Base-by-base conservation (phyloP, 2,797 vertebrate genomes). In the Phoebastria nigripes region DNA sequence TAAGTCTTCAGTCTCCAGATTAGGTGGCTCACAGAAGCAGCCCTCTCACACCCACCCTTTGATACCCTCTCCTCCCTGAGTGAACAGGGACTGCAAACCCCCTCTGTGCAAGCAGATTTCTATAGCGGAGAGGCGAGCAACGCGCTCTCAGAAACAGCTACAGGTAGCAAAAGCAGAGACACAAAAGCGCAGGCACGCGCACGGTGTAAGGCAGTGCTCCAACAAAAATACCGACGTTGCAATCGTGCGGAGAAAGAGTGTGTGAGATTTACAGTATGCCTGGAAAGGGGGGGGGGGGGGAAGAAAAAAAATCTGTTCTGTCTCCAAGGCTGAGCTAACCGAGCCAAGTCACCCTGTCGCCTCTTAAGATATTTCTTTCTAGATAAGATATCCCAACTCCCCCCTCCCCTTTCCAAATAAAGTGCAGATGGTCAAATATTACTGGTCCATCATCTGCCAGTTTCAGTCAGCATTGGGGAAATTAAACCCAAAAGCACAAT, bases 381-480 rank as follows among this genome's bases (percentile, higher is more conserved):
- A 77, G 94, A 89, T 44, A 86, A 96, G 91, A 94, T 82, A 83
- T 42, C 91, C 71, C 86, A 89, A 42, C 80, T 95, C 83, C 95
- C 91, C 94, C 96, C 95, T 82, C 76, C 92, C 85, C 76, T 74
- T 96, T 97, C 94, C 97, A 96, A 95, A 96, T 98, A 98, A 98
- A 98, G 98, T 98, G 98, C 98, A 97, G 98, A 98, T 95, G 98
- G 97, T 97, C 89, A 94, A 97, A 97, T 96, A 97, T 86, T 89
- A 96, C 97, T 97, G 97, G 97, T 97, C 97, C 92, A 74, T 97
- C 97, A 96, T 92, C 96, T 97, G 97, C 97, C 97, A 96, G 97
- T 90, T 97, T 97, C 96, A 97, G 96, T 97, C 96, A 95, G 94
- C 91, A 91, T 95, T 71, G 91, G 94, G 89, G 95, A 96, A 93